Conservation (phyloP, 2,113 vertebrate genomes). For the Megaceryle maxima region DNA sequence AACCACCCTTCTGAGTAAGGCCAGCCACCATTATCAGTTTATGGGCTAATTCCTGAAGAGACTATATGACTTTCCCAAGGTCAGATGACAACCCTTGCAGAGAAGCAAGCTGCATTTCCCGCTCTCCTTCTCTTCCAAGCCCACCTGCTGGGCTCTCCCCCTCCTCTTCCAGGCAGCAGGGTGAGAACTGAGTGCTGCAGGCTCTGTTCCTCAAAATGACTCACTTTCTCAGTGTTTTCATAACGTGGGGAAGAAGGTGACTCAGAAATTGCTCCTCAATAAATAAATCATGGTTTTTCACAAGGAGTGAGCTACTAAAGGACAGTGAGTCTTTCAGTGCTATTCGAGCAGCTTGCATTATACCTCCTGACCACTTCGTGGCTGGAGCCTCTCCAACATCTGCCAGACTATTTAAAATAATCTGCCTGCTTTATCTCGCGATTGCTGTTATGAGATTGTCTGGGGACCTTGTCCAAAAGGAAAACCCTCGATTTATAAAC, state of each 20-base stretch:
- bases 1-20: background rate
- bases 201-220: slow-evolving; percentile 29
- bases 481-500: background rate
- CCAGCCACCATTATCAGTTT: background rate
- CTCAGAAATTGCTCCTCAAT: slow-evolving; percentile 50
- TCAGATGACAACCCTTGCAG: background rate
- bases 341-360: background rate
- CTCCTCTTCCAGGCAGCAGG: background rate
- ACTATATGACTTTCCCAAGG: background rate
- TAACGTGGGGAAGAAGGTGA: slow-evolving; percentile 38
- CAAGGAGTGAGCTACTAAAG: slow-evolving; percentile 1
- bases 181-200: background rate
- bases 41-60: background rate
- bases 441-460: slow-evolving; percentile 23
- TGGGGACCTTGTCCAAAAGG: background rate
- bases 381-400: slow-evolving; percentile 43
- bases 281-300: slow-evolving; percentile 50
- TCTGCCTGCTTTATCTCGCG: slow-evolving; percentile 19
- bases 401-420: slow-evolving; percentile 34
- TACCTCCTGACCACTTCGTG: background rate
- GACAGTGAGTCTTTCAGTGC: background rate
- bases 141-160: background rate
- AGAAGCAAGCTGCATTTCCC: background rate
- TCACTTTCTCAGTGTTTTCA: slow-evolving; percentile 56
- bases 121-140: background rate